Evolutionary conservation across 2,888 invertebrate species (phyloP).

Genomic region (Watsonalla cultraria): DNA sequence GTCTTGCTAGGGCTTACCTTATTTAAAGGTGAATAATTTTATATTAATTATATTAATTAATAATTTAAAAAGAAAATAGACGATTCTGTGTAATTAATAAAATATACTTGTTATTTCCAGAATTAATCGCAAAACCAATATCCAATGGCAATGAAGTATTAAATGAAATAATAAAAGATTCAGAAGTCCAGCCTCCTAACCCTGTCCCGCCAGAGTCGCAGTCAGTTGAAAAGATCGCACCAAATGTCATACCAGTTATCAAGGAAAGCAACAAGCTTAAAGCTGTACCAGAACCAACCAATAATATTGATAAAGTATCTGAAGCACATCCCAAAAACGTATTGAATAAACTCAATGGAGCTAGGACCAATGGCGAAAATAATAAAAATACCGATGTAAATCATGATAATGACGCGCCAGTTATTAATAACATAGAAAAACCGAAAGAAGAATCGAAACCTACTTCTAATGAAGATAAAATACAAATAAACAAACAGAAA

Average conservation of each 20-base stretch:
- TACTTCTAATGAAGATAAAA: constrained; percentile 28
- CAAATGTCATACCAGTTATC: constrained; percentile 33
- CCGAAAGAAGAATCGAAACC: constrained; percentile 17
- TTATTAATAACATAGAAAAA: constrained; percentile 16
- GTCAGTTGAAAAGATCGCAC: constrained; percentile 52
- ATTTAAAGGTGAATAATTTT: too few species aligned
- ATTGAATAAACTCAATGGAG: constrained; percentile 39
- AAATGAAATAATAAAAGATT: constrained; percentile 46
- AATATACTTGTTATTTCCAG: constrained; percentile 16
- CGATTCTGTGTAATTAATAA: too few species aligned
- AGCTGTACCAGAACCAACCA: constrained; percentile 37
- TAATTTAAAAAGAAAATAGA: too few species aligned
- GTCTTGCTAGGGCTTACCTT: too few species aligned
- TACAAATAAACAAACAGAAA: constrained; percentile 60
- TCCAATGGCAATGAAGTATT: constrained; percentile 22
- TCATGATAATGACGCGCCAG: not conserved
- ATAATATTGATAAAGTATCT: constrained; percentile 36
- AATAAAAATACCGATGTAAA: constrained; percentile 4
- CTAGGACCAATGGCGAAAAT: constrained; percentile 36
- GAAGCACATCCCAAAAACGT: constrained; percentile 58
- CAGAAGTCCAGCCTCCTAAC: constrained; percentile 67
- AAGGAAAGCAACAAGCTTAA: constrained; percentile 49
- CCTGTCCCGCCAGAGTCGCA: constrained; percentile 65
- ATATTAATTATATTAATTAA: too few species aligned
- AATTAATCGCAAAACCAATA: constrained; percentile 23